Evolutionary conservation across 2,888 invertebrate species (phyloP), one percentile per base, ranked within the genome.

Genomic region (Carabus problematicus): DNA sequence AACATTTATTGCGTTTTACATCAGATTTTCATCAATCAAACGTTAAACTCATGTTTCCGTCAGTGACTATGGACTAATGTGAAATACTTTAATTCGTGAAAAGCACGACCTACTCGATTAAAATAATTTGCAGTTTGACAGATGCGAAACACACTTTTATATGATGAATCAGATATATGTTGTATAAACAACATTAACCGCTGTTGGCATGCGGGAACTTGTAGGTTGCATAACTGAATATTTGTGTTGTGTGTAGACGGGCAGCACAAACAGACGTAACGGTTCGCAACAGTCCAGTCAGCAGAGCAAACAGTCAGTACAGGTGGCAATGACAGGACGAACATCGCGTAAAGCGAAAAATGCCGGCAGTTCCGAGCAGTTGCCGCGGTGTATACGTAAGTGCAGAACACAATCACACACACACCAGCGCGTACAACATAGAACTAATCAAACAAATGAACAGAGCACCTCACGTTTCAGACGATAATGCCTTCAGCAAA

Each of bases 351-450:
- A 59, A 59, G 9, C 19, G 40, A 59, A 59, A 40, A 62, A 42
- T 61, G 19, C 40, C n/a, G n/a, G 19, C 11, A 62, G 49, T 47
- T 47, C 40, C 29, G 52, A 49, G 8, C 52, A 62, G 39, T 40
- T 62, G 39, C 52, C 49, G 8, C 42, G 49, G 18, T 67, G 60
- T 60, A 67, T 67, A 67, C 60, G 60, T 67, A 58, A 60, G 60
- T 67, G n/a, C n/a, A n/a, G n/a, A 7, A 12, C 11, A 41, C 18
- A 11, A 49, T 11, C 52, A 16, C 4, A 11, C 3, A 54, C 54
- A 54, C 29, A 29, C 2, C 29, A 29, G 29, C 29, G 6, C 8
- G 6, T 29, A 29, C 29, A 29, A 29, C 3, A 3, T 29, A 29
- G 29, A 29, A 29, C 6, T 29, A 29, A 29, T 6, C 29, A 29